A percentile compares a stretch with the other conserved stretches of the same genome.
These are phyloP conservation scores for Mormoops blainvillei DNA, from an alignment of 2,113 vertebrate species.

Conservation along the genomic window DNA sequence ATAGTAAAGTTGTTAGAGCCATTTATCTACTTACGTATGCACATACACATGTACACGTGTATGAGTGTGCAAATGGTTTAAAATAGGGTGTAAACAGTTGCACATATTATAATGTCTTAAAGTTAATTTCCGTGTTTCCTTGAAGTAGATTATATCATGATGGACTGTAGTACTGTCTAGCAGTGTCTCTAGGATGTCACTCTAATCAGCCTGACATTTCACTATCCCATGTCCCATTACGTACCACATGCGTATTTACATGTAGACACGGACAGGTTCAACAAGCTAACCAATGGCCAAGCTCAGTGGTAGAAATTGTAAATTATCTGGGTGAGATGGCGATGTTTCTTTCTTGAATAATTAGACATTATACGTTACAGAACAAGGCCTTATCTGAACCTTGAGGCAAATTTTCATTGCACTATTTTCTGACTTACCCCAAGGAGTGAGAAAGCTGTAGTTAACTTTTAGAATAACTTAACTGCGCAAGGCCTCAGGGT, in stretches of 20 bases:
- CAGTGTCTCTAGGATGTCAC: not conserved
- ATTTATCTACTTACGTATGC: not conserved
- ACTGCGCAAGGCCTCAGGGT: not conserved
- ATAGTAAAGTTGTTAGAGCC: not conserved
- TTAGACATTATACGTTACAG: not conserved
- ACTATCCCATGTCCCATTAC: not conserved
- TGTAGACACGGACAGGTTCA: not conserved
- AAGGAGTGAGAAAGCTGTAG: slow-evolving; percentile 26
- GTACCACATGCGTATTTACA: not conserved
- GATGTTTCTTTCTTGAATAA: not conserved
- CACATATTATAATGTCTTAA: not conserved
- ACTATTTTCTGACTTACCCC: not conserved
- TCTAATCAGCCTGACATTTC: not conserved
- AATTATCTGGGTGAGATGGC: not conserved
- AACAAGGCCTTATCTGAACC: not conserved
- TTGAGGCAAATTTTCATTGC: not conserved
- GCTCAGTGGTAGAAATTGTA: not conserved
- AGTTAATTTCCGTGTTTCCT: not conserved
- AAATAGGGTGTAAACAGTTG: not conserved
- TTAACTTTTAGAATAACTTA: slow-evolving; percentile 54
- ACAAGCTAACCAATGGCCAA: not conserved
- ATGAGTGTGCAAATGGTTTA: not conserved
- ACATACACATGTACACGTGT: not conserved
- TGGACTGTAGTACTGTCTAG: not conserved
- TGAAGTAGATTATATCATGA: not conserved